Percentiles rank a stretch among this genome's conserved stretches.
phyloP scores from a whole-genome alignment of 2,888 invertebrate species.

The Pristionchus arcanus region DNA sequence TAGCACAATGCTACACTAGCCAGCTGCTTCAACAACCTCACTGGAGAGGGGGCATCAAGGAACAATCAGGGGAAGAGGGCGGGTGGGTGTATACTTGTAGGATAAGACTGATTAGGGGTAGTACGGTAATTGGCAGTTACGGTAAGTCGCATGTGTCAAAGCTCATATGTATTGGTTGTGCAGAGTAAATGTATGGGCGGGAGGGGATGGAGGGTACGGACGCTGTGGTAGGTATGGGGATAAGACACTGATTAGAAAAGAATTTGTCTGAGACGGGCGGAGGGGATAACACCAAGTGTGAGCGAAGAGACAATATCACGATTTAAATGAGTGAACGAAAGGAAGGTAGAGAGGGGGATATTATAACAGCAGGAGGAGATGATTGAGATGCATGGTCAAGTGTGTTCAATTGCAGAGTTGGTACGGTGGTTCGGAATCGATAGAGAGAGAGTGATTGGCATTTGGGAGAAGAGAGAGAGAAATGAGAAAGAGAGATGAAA shows the following conservation, averaged over 20 bases:
- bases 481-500: neutral
- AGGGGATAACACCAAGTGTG: slow-evolving; percentile 27
- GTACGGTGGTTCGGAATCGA: neutral
- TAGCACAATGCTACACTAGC: slow-evolving; percentile 28
- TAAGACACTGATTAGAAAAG: neutral
- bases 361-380: neutral
- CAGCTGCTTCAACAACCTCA: neutral
- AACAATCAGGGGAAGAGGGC: neutral
- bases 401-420: slow-evolving; percentile 36
- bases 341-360: neutral
- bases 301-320: slow-evolving; percentile 18
- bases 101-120: neutral
- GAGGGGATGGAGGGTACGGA: neutral
- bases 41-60: neutral
- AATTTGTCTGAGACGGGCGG: neutral
- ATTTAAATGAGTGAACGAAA: neutral
- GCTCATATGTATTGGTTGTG: slow-evolving; percentile 39
- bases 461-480: neutral
- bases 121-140: slow-evolving; percentile 26
- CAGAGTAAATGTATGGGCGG: neutral
- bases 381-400: neutral
- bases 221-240: neutral
- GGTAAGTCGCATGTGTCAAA: slow-evolving; percentile 32
- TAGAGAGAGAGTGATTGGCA: neutral
- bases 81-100: slow-evolving; percentile 7